Percentiles rank a stretch among this genome's conserved stretches.
phyloP scores from a whole-genome alignment of 2,113 vertebrate genomes.

The Cathartes aura region DNA sequence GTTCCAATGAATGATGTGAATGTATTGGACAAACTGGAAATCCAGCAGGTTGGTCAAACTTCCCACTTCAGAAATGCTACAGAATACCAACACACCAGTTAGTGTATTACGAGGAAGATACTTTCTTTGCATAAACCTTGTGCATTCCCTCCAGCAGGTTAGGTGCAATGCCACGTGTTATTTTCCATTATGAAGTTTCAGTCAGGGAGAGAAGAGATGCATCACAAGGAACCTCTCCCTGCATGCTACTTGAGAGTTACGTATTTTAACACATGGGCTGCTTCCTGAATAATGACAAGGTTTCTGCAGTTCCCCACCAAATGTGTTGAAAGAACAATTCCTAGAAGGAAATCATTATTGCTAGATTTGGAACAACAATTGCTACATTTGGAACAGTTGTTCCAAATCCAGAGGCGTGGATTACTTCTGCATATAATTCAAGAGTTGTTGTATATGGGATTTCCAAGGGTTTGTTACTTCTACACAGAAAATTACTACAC shows the following conservation, averaged over 20 bases:
- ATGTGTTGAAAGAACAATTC: neutral
- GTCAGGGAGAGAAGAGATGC: neutral
- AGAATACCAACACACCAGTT: neutral
- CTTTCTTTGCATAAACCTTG: neutral
- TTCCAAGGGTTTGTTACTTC: neutral
- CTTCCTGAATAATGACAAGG: rapidly evolving
- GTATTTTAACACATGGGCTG: neutral
- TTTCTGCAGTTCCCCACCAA: neutral
- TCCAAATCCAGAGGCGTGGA: neutral
- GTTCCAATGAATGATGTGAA: neutral
- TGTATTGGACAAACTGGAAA: neutral
- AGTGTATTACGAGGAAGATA: rapidly evolving
- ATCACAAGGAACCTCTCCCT: neutral
- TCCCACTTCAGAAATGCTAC: neutral
- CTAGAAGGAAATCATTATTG: neutral
- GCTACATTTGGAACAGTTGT: neutral
- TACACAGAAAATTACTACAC: neutral
- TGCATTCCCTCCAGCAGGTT: neutral
- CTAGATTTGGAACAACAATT: neutral
- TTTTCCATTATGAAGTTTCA: neutral
- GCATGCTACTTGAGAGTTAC: rapidly evolving
- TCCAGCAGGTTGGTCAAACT: neutral
- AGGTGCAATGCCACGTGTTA: rapidly evolving
- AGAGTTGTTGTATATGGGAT: neutral
- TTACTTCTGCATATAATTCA: neutral